Evolutionary conservation across 1,140 invertebrate species (phyloP).

Genomic region (Physella acuta): DNA sequence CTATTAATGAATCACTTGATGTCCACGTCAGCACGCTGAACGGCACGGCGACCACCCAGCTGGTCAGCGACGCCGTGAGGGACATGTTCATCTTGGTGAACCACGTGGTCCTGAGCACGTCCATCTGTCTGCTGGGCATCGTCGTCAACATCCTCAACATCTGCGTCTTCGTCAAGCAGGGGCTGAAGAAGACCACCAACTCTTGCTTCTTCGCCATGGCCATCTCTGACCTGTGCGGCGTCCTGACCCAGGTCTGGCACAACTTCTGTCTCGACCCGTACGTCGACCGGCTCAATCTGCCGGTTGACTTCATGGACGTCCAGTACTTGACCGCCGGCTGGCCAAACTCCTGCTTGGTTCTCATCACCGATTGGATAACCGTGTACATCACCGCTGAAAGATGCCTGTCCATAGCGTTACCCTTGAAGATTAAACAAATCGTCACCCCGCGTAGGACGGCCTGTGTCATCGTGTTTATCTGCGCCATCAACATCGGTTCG

Average conservation of each 20-base stretch:
- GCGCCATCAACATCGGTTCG: not conserved
- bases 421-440: conserved; percentile 10
- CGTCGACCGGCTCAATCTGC: not conserved
- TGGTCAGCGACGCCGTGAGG: too few species aligned
- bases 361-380: conserved; percentile 6
- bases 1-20: too few species aligned
- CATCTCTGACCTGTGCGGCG: not conserved
- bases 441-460: not conserved
- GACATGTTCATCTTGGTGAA: too few species aligned
- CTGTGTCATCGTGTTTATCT: not conserved
- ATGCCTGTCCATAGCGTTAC: conserved; percentile 8
- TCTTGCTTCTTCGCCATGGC: not conserved
- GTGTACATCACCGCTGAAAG: too few species aligned
- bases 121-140: not conserved
- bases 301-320: not conserved
- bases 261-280: not conserved
- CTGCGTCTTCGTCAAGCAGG: not conserved
- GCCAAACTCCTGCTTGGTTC: not conserved
- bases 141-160: not conserved
- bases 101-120: not conserved
- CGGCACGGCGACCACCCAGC: too few species aligned
- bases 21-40: too few species aligned
- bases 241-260: not conserved
- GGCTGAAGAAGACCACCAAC: not conserved
- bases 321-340: not conserved